Evolutionary conservation across 1,140 invertebrate species (phyloP).

Genomic region (Tetragnatha versicolor): DNA sequence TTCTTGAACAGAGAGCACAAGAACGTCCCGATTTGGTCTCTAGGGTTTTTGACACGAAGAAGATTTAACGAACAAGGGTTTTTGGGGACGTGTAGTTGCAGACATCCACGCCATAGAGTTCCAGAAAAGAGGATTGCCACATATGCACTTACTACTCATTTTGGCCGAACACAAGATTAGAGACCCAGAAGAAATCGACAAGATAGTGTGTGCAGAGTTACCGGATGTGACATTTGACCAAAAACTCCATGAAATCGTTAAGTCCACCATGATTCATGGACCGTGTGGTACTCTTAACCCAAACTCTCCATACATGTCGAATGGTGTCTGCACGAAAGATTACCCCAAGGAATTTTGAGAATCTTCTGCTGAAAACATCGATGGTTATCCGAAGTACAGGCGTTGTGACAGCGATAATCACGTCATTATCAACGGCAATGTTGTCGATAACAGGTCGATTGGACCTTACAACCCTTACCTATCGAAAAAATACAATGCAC

Average conservation of each 20-base stretch:
- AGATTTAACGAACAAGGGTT: slow-evolving; percentile 56
- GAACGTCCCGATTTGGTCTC: slow-evolving; percentile 64
- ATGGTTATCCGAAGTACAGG: slow-evolving; percentile 46
- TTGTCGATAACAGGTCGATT: slow-evolving; percentile 59
- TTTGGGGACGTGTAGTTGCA: too few species aligned
- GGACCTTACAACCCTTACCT: slow-evolving; percentile 62
- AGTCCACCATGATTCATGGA: slow-evolving; percentile 64
- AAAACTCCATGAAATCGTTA: slow-evolving; percentile 61
- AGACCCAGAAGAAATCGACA: too few species aligned
- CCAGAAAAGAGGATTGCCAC: too few species aligned
- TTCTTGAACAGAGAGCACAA: too few species aligned
- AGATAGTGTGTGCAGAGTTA: too few species aligned
- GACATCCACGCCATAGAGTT: too few species aligned
- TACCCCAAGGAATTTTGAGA: slow-evolving; percentile 42
- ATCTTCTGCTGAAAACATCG: background rate
- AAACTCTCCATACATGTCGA: slow-evolving; percentile 35
- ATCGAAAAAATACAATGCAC: slow-evolving; percentile 58
- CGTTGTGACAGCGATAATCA: slow-evolving; percentile 43
- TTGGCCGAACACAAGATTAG: slow-evolving; percentile 35
- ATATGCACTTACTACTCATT: too few species aligned
- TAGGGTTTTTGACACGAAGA: slow-evolving; percentile 64
- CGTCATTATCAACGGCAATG: background rate
- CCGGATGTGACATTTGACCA: slow-evolving; percentile 61
- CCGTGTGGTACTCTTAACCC: too few species aligned
- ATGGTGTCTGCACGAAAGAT: slow-evolving; percentile 48